A percentile compares a stretch with the other conserved stretches of the same genome.
These are phyloP conservation scores for Mycetomoellerius zeteki DNA, from an alignment of 1,140 invertebrate species.

Conservation along the genomic window DNA sequence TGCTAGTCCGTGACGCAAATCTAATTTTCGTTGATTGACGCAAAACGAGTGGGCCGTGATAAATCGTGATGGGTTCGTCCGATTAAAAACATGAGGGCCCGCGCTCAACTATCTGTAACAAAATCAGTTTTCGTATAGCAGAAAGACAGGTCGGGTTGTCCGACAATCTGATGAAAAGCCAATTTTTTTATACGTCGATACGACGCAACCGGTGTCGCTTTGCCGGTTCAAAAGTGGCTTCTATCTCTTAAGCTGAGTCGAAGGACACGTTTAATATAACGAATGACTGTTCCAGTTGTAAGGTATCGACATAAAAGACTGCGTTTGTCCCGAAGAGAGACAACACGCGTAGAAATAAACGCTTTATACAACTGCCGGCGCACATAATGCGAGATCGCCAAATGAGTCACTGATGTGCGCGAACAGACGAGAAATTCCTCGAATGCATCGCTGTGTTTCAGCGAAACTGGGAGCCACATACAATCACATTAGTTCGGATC, in stretches of 20 bases:
- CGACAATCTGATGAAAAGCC: background rate
- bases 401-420: constrained; percentile 17
- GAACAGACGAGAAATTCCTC: background rate
- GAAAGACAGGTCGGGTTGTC: background rate
- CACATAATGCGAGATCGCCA: background rate
- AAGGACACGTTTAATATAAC: constrained; percentile 33
- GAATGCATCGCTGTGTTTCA: constrained; percentile 23
- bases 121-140: constrained; percentile 17
- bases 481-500: too few species aligned
- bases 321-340: constrained; percentile 6
- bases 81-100: constrained; percentile 10
- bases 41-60: constrained; percentile 60
- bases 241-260: background rate
- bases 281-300: constrained; percentile 32
- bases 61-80: constrained; percentile 43
- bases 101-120: background rate
- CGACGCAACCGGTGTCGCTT: background rate
- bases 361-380: background rate
- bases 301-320: constrained; percentile 41
- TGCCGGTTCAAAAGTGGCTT: background rate
- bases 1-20: constrained; percentile 51
- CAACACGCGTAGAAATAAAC: background rate
- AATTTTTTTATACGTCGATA: constrained; percentile 4
- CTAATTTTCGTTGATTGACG: constrained; percentile 72
- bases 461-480: background rate